Evolutionary conservation across 1,140 invertebrate genomes (phyloP).

Genomic region (Lasaia peninsularis): DNA sequence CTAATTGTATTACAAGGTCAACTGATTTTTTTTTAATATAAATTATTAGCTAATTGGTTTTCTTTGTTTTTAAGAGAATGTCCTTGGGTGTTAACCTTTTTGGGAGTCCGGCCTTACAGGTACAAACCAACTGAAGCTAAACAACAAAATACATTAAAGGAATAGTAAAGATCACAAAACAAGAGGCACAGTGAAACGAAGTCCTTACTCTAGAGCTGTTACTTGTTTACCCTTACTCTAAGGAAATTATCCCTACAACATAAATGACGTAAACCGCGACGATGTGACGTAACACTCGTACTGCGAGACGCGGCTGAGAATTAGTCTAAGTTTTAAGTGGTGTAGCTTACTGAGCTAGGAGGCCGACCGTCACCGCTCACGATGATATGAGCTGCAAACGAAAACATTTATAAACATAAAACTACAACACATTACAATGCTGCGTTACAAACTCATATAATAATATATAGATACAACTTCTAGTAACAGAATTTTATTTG

Average conservation of each 20-base stretch:
- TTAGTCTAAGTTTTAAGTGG: constrained; percentile 55
- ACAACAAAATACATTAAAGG: constrained; percentile 15
- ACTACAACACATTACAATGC: too few relatives aligned
- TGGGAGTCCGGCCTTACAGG: background rate
- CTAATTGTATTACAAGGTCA: too few relatives aligned
- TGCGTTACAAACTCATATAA: too few relatives aligned
- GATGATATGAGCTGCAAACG: constrained; percentile 66
- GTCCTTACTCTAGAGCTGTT: constrained; percentile 36
- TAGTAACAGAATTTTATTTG: too few relatives aligned
- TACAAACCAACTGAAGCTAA: background rate
- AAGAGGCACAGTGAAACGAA: constrained; percentile 37
- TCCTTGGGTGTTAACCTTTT: too few relatives aligned
- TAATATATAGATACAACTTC: too few relatives aligned
- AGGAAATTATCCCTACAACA: constrained; percentile 63
- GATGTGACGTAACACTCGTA: background rate
- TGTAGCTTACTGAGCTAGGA: constrained; percentile 63
- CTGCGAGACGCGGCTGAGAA: constrained; percentile 28
- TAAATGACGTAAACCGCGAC: constrained; percentile 34
- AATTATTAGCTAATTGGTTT: too few relatives aligned
- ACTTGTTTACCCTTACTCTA: constrained; percentile 53
- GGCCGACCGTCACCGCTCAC: constrained; percentile 67
- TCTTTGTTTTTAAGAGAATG: too few relatives aligned
- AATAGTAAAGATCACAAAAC: constrained; percentile 14
- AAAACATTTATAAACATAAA: constrained; percentile 16
- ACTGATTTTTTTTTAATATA: too few relatives aligned